These are phyloP conservation scores for Solea senegalensis DNA, from an alignment of 2,113 vertebrate species.

Conservation along the genomic window DNA sequence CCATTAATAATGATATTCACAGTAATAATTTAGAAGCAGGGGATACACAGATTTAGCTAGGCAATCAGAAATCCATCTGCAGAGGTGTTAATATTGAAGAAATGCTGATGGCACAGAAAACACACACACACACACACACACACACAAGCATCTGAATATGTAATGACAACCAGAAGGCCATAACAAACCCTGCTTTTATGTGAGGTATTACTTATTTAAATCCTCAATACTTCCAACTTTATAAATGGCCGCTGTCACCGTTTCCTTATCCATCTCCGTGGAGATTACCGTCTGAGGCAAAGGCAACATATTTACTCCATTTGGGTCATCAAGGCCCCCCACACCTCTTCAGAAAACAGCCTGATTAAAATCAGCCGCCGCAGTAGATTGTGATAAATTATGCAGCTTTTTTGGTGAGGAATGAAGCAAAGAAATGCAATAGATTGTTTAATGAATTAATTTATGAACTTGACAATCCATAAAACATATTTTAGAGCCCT, in stretches of 20 bases:
- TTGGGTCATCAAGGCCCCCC: slow-evolving; percentile 60
- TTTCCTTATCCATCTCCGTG: slow-evolving; percentile 69
- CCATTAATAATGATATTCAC: slow-evolving; percentile 77
- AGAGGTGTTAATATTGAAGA: slow-evolving; percentile 81
- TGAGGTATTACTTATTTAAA: slow-evolving; percentile 83
- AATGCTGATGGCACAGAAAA: slow-evolving; percentile 76
- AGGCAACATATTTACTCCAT: slow-evolving; percentile 50
- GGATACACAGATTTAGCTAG: slow-evolving; percentile 78
- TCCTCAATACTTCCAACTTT: slow-evolving; percentile 81
- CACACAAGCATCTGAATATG: slow-evolving; percentile 67
- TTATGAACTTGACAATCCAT: slow-evolving; percentile 52
- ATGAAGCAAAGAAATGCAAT: slow-evolving; percentile 70
- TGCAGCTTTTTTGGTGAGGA: slow-evolving; percentile 70
- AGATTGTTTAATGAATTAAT: slow-evolving; percentile 76
- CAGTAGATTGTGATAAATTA: slow-evolving; percentile 78
- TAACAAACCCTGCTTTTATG: slow-evolving; percentile 79
- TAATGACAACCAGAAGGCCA: slow-evolving; percentile 74
- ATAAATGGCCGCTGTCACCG: slow-evolving; percentile 75
- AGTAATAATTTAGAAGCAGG: slow-evolving; percentile 75
- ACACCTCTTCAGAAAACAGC: slow-evolving; percentile 60
- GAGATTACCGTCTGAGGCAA: slow-evolving; percentile 47
- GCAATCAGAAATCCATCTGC: slow-evolving; percentile 80
- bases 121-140: slow-evolving; percentile 17
- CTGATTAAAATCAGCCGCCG: slow-evolving; percentile 78
- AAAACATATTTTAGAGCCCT: slow-evolving; percentile 33